Evolutionary conservation across 2,888 invertebrate genomes (phyloP).

Genomic region (Tiphia femorata): DNA sequence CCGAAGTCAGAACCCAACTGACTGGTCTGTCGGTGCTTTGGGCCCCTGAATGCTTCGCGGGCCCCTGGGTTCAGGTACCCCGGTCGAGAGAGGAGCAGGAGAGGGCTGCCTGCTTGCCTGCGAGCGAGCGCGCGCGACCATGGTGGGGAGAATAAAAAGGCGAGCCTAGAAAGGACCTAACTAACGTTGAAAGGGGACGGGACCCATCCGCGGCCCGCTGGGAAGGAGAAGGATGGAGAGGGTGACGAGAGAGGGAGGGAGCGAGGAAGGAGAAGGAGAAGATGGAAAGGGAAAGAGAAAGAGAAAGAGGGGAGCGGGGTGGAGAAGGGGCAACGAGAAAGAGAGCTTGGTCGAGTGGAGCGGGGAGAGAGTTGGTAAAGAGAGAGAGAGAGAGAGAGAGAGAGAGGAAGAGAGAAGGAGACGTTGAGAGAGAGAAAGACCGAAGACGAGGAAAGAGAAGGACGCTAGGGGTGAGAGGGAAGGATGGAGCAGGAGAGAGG

Average conservation of each 20-base stretch:
- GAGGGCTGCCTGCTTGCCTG: constrained; percentile 1
- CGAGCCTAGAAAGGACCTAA: constrained; percentile 66
- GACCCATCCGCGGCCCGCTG: constrained; percentile 50
- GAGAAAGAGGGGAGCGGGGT: no score
- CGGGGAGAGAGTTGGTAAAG: constrained; percentile 5
- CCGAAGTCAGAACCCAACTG: constrained; percentile 67
- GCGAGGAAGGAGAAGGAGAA: constrained; percentile 12
- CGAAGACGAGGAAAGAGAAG: constrained; percentile 17
- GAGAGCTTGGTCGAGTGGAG: constrained; percentile 7
- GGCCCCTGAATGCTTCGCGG: constrained; percentile 60
- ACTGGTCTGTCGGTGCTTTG: constrained; percentile 57
- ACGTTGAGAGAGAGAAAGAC: constrained; percentile 25
- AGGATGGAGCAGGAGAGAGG: no score
- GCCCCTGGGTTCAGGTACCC: constrained; percentile 61
- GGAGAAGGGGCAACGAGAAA: constrained; percentile 26
- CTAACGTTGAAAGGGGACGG: constrained; percentile 60
- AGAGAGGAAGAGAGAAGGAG: constrained; percentile 19
- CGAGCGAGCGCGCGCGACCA: constrained; percentile 19
- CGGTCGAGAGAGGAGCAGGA: constrained; percentile 11
- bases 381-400: constrained; percentile 46
- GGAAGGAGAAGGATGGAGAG: constrained; percentile 36
- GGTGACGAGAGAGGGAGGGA: constrained; percentile 11
- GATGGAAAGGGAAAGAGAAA: no score
- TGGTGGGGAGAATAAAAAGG: constrained; percentile 63
- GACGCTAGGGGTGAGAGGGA: constrained; percentile 16